These are phyloP conservation scores for Notocelia uddmanniana DNA, from an alignment of 2,888 invertebrate genomes.

Conservation along the genomic window DNA sequence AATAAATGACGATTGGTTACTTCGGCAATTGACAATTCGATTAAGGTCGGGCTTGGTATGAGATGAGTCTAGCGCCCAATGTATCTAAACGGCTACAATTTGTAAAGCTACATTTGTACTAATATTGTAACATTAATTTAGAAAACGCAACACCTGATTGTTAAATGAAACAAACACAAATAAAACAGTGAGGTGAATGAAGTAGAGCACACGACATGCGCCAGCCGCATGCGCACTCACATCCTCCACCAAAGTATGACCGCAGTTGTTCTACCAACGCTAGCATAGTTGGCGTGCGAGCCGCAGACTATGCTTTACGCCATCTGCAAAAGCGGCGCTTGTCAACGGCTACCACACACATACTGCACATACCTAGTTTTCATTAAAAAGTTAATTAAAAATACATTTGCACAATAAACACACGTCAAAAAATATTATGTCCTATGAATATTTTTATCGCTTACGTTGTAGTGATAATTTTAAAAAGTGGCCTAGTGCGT, in stretches of 20 bases:
- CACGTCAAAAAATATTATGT: background rate
- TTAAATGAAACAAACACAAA: slow-evolving; percentile 30
- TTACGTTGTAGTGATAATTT: no score
- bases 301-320: slow-evolving; percentile 79
- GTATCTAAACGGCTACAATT: slow-evolving; percentile 1
- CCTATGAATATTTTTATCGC: no score
- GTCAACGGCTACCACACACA: slow-evolving; percentile 56
- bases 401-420: background rate
- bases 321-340: slow-evolving; percentile 80
- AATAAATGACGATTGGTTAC: background rate
- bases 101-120: slow-evolving; percentile 3
- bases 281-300: slow-evolving; percentile 82
- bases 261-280: slow-evolving; percentile 85
- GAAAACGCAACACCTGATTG: slow-evolving; percentile 38
- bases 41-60: background rate
- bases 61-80: background rate
- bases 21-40: slow-evolving; percentile 6
- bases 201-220: slow-evolving; percentile 52
- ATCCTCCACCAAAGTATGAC: slow-evolving; percentile 84
- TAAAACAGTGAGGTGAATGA: slow-evolving; percentile 25
- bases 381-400: slow-evolving; percentile 8
- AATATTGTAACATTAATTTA: slow-evolving; percentile 22
- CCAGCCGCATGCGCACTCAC: slow-evolving; percentile 76
- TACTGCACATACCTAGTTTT: slow-evolving; percentile 32
- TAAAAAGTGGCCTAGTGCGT: no score